A percentile compares a stretch with the other conserved stretches of the same genome.
Evolutionary conservation across 2,113 vertebrate genomes (phyloP).

Genomic region (Illadopsis cleaveri): DNA sequence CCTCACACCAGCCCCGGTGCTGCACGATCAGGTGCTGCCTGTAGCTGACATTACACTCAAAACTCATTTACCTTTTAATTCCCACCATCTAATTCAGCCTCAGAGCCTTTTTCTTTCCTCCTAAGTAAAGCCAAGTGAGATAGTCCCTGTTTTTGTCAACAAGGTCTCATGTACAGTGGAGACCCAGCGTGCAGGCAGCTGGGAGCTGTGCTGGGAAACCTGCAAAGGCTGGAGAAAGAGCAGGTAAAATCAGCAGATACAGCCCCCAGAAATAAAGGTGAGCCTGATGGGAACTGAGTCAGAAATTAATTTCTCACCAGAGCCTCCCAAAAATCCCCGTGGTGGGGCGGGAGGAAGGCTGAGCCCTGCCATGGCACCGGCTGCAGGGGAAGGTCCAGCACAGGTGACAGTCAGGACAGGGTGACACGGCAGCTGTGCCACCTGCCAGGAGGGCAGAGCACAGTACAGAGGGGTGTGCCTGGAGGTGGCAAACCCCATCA

Average conservation of each 20-base stretch:
- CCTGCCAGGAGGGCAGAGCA: background rate
- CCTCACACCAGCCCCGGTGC: background rate
- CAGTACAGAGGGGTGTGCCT: background rate
- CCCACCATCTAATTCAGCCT: background rate
- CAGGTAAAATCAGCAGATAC: background rate
- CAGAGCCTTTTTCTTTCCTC: background rate
- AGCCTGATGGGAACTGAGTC: background rate
- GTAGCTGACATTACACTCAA: background rate
- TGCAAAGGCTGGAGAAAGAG: background rate
- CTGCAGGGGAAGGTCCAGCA: background rate
- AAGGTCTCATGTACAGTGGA: background rate
- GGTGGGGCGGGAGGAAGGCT: background rate
- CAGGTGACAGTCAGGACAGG: background rate
- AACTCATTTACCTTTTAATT: background rate
- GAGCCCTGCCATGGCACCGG: background rate
- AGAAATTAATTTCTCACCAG: background rate
- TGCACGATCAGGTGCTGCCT: background rate
- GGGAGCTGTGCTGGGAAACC: slow-evolving; percentile 5
- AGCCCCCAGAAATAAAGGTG: background rate
- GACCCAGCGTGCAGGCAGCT: background rate
- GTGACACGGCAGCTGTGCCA: background rate
- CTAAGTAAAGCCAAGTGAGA: background rate
- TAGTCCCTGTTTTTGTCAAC: background rate
- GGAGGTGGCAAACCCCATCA: background rate
- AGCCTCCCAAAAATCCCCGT: background rate